Percentiles rank a stretch among this genome's conserved stretches.
phyloP scores from a whole-genome alignment of 2,888 invertebrate genomes.

The Pachydiplax longipennis region DNA sequence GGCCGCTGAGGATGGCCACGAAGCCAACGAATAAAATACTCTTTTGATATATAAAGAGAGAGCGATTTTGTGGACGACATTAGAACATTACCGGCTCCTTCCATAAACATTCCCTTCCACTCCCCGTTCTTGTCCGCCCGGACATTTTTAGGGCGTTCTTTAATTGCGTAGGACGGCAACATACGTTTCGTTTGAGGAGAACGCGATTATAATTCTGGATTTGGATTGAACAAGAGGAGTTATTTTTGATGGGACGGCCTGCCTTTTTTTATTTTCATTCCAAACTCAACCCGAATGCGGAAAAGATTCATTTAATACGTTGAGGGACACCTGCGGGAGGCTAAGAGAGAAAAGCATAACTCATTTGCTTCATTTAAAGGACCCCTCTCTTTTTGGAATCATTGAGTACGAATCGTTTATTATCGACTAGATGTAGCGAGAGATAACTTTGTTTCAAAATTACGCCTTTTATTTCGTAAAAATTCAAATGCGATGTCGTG shows the following conservation, averaged over 20 bases:
- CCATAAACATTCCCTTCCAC: background rate
- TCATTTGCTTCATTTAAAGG: background rate
- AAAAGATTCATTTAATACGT: background rate
- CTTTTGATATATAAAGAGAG: background rate
- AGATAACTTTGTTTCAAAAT: too few species aligned
- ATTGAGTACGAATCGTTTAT: too few species aligned
- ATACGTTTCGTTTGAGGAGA: background rate
- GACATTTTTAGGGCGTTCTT: background rate
- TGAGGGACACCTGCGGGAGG: background rate
- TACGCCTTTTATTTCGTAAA: too few species aligned
- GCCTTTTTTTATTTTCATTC: background rate
- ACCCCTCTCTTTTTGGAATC: background rate
- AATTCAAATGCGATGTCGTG: too few species aligned
- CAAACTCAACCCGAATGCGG: background rate
- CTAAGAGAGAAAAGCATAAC: background rate
- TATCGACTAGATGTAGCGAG: too few species aligned
- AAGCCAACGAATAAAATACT: background rate
- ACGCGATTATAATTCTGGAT: background rate
- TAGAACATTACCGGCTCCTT: conserved; percentile 1
- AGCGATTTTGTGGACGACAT: background rate
- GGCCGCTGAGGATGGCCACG: background rate
- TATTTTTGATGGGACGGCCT: background rate
- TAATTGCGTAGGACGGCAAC: background rate
- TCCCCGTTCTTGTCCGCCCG: background rate
- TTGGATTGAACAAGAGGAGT: background rate